Evolutionary conservation across 2,888 invertebrate genomes (phyloP), one percentile per base, ranked within the genome.

Genomic region (Colletes collaris): DNA sequence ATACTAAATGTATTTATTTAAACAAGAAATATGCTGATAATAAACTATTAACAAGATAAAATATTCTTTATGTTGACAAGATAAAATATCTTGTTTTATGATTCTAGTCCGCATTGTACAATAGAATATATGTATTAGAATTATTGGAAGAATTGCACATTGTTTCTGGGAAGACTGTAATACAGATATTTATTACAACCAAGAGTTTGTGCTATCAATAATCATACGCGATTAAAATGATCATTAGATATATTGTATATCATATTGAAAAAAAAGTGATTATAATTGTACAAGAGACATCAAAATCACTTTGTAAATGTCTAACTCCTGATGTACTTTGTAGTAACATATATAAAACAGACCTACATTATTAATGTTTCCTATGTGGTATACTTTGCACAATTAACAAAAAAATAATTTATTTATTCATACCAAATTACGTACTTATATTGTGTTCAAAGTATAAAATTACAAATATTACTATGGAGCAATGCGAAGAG

Each of bases 401-500:
- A 62, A 10, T 8, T 6, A 50, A 37, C 19, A 58, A 52, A 35
- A 40, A 62, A 69, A 1, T 63, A 35, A 27, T 67, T 59, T 19
- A 53, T 65, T 62, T 50, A 55, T 55, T 58, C 16, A 16, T 16
- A 16, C 16, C 16, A 16, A 16, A 67, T 67, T 69, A 52, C 65
- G 71, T 65, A 27, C 37, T 64, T 53, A 46, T 62, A 68, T 59
- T 76, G 19, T 62, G 44, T 72, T 66, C 37, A 44, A 74, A 69
- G 59, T 62, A 64, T 35, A 68, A 60, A 76, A 62, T 60, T 69
- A 10, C 35, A 55, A 80, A 62, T 82, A 76, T 16, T 11, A 64
- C n/a, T 7, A 92, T 92, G 92, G 92, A 92, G 82, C 85, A 85
- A 49, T 82, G 76, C 40, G 88, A 90, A 64, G 87, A 86, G 6